These are phyloP conservation scores for Pseudomyrmex cubaensis DNA, from an alignment of 1,140 invertebrate genomes.

Conservation along the genomic window DNA sequence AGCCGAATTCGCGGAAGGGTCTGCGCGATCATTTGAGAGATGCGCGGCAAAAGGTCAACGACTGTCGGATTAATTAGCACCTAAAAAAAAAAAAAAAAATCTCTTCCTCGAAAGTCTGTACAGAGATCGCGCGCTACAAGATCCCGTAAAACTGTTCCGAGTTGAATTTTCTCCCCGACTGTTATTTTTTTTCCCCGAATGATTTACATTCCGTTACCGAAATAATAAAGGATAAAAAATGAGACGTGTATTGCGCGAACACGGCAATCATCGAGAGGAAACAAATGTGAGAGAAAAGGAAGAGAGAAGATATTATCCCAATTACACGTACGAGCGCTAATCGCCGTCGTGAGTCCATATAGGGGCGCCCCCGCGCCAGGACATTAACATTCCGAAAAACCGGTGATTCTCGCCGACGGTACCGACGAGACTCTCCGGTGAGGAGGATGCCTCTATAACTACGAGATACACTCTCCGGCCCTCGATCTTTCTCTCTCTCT, in stretches of 20 bases:
- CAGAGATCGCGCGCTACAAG: neutral
- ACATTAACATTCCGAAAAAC: constrained; percentile 76
- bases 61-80: neutral
- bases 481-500: neutral
- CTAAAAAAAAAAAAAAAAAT: too few relatives aligned
- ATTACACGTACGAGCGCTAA: constrained; percentile 73
- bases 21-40: neutral
- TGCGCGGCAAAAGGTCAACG: constrained; percentile 7
- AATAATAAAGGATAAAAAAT: constrained; percentile 14
- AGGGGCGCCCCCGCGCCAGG: constrained; percentile 60
- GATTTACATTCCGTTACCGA: neutral
- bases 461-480: constrained; percentile 65
- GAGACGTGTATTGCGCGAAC: neutral
- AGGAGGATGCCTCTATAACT: constrained; percentile 71
- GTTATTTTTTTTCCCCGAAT: neutral
- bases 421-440: constrained; percentile 65
- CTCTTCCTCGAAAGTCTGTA: neutral
- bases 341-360: constrained; percentile 56
- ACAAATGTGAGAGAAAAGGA: constrained; percentile 5
- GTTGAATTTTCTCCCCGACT: neutral
- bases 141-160: too few relatives aligned
- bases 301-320: constrained; percentile 65
- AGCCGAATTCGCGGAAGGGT: constrained; percentile 20
- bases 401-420: constrained; percentile 75
- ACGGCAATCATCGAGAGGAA: constrained; percentile 1